phyloP scores from a whole-genome alignment of 2,113 vertebrate genomes.

The Tachuris rubrigastra region DNA sequence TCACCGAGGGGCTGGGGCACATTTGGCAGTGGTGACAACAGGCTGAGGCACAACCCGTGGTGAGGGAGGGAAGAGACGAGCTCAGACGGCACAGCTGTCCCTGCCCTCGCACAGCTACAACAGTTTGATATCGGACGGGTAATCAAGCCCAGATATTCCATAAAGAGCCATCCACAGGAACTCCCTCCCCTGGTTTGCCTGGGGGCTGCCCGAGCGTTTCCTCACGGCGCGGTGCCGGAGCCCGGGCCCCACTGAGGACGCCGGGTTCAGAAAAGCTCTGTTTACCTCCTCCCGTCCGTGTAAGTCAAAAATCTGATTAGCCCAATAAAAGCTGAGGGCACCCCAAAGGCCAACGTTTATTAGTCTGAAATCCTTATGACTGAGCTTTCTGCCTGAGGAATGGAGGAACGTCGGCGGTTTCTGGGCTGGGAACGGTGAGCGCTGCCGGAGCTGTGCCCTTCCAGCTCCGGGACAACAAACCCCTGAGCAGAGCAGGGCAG shows the following conservation, averaged over 20 bases:
- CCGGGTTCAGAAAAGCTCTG: background rate
- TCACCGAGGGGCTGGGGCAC: accelerated
- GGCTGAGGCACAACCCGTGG: accelerated
- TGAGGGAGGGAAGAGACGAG: no score
- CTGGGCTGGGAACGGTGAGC: background rate
- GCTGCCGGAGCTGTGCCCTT: accelerated
- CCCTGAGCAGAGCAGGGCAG: no score
- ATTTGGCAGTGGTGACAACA: accelerated
- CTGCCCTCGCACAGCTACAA: accelerated
- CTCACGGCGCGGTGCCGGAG: background rate
- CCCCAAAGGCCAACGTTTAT: constrained; percentile 30
- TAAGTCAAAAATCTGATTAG: constrained; percentile 16
- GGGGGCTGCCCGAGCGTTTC: background rate
- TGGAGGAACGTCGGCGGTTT: accelerated
- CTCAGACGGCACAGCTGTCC: accelerated
- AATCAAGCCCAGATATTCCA: background rate
- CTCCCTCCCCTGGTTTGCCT: background rate
- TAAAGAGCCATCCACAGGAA: background rate
- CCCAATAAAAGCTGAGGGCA: background rate
- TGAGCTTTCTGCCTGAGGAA: background rate
- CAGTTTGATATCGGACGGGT: background rate
- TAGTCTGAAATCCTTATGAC: background rate
- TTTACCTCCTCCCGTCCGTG: background rate
- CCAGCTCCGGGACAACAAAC: accelerated
- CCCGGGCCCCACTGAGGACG: accelerated